A percentile compares a stretch with the other conserved stretches of the same genome.
Conservation (phyloP, 2,797 vertebrate genomes). For the Chelidonichthys spinosus region DNA sequence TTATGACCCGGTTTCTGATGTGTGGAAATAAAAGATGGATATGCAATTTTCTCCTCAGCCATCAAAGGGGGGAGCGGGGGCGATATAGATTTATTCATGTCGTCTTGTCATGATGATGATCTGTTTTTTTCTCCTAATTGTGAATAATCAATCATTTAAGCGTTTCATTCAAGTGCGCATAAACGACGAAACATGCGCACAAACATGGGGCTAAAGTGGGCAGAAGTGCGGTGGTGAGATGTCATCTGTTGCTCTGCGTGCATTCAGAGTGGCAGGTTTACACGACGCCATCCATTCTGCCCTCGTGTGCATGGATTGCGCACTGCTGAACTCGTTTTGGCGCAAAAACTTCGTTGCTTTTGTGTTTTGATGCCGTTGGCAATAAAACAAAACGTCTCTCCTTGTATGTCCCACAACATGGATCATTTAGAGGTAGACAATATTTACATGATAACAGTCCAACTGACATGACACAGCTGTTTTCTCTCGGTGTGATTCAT, state of each 20-base stretch:
- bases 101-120: constrained; percentile 66
- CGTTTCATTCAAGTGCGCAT: constrained; percentile 44
- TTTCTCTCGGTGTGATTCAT: neutral
- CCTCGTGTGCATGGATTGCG: constrained; percentile 19
- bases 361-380: constrained; percentile 46
- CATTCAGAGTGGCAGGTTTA: constrained; percentile 14
- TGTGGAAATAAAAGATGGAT: constrained; percentile 73
- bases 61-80: constrained; percentile 36
- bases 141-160: constrained; percentile 71
- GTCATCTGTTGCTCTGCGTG: constrained; percentile 62
- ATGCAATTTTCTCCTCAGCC: constrained; percentile 60
- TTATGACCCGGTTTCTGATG: constrained; percentile 71
- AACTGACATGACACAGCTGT: constrained; percentile 36
- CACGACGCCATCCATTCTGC: neutral
- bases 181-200: constrained; percentile 34
- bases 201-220: constrained; percentile 45
- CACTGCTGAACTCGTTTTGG: constrained; percentile 16
- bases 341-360: constrained; percentile 1
- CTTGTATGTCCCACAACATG: constrained; percentile 35
- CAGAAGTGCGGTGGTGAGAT: constrained; percentile 31
- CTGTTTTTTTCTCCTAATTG: constrained; percentile 19
- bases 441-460: constrained; percentile 50
- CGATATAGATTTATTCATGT: constrained; percentile 70
- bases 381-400: constrained; percentile 29
- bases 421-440: constrained; percentile 14